Percentiles rank a stretch among this genome's conserved stretches.
These are phyloP conservation scores for Atherix ibis DNA, from an alignment of 2,888 invertebrate genomes.

Conservation along the genomic window DNA sequence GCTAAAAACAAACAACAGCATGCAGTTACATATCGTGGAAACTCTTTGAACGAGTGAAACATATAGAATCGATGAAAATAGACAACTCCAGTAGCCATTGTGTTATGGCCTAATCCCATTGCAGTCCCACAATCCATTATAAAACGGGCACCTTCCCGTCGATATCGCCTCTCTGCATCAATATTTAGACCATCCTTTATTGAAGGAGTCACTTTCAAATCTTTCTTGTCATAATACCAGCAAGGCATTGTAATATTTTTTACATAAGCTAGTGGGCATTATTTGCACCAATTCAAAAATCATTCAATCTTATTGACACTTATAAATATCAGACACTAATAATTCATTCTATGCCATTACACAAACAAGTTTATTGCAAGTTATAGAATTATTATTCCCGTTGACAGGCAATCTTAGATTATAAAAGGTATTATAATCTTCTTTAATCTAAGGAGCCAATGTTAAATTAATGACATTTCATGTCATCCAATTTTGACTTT, in stretches of 20 bases:
- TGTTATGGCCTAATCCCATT: slow-evolving; percentile 88
- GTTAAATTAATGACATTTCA: too few species aligned
- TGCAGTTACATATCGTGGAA: slow-evolving; percentile 91
- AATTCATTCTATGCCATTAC: too few species aligned
- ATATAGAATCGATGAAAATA: slow-evolving; percentile 99
- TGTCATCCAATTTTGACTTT: too few species aligned
- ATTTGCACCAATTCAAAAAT: too few species aligned
- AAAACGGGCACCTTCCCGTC: slow-evolving; percentile 91
- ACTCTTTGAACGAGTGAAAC: slow-evolving; percentile 93
- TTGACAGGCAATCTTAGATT: too few species aligned
- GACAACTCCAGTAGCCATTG: slow-evolving; percentile 95
- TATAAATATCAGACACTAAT: too few species aligned
- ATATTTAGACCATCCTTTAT: slow-evolving; percentile 73
- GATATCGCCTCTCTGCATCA: slow-evolving; percentile 82
- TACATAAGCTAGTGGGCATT: slow-evolving; percentile 4
- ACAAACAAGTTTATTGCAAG: too few species aligned
- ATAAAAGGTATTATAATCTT: too few species aligned
- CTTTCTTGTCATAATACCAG: slow-evolving; percentile 8
- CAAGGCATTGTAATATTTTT: slow-evolving; percentile 7
- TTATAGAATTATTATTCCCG: too few species aligned
- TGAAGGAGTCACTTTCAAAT: slow-evolving; percentile 72
- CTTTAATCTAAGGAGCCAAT: too few species aligned
- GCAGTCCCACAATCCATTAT: slow-evolving; percentile 88
- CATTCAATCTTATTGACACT: too few species aligned
- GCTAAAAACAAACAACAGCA: slow-evolving; percentile 94